Evolutionary conservation across 2,797 vertebrate species (phyloP).

Genomic region (Tangara arthus): DNA sequence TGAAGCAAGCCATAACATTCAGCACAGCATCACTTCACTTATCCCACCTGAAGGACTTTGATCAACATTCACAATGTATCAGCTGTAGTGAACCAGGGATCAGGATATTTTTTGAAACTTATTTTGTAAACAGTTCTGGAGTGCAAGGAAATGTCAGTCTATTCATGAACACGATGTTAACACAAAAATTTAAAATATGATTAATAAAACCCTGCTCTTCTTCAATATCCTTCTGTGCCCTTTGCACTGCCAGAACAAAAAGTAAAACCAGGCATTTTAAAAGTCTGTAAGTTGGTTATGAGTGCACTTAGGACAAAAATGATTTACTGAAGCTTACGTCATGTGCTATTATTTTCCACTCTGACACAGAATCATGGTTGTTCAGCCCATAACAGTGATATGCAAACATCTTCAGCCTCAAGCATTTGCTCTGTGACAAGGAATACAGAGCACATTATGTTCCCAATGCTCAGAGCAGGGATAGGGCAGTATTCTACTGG

Average conservation of each 20-base stretch:
- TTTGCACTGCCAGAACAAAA: not conserved
- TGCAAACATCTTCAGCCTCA: slow-evolving; percentile 31
- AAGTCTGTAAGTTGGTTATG: not conserved
- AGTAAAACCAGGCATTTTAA: not conserved
- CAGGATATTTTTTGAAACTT: not conserved
- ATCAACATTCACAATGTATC: not conserved
- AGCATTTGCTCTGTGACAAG: not conserved
- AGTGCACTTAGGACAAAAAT: slow-evolving; percentile 19
- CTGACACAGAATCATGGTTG: slow-evolving; percentile 35
- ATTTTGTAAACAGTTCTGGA: not conserved
- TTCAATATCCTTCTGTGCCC: not conserved
- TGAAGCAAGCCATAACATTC: not conserved
- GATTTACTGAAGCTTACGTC: slow-evolving; percentile 25
- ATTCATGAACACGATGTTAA: not conserved
- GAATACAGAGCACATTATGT: slow-evolving; percentile 45
- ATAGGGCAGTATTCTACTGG: not conserved
- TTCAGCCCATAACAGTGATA: slow-evolving; percentile 17
- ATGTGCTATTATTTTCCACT: slow-evolving; percentile 49
- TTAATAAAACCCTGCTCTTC: not conserved
- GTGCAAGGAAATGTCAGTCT: not conserved
- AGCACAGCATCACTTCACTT: not conserved
- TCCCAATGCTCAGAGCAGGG: not conserved
- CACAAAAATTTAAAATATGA: not conserved
- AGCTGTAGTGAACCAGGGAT: not conserved
- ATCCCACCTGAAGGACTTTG: not conserved